These are phyloP conservation scores for Meloe dianella DNA, from an alignment of 2,888 invertebrate genomes.

Conservation along the genomic window DNA sequence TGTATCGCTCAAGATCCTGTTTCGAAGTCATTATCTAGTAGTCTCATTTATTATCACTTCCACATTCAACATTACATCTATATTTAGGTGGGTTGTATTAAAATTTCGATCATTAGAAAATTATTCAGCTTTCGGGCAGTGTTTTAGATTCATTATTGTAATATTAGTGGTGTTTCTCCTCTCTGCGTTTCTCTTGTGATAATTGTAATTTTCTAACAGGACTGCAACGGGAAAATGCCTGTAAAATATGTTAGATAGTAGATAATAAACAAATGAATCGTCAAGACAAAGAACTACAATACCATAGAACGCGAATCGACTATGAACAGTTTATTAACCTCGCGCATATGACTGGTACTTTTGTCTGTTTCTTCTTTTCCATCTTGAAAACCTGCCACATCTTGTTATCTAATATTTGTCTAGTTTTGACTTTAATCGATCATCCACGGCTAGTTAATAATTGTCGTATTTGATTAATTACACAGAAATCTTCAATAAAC, in stretches of 20 bases:
- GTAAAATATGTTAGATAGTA: slow-evolving; percentile 17
- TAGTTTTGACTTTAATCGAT: not conserved
- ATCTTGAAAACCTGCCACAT: not conserved
- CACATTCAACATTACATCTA: not conserved
- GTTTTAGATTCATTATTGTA: no score
- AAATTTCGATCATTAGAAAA: not conserved
- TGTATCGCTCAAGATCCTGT: not conserved
- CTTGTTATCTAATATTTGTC: not conserved
- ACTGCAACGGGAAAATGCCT: not conserved
- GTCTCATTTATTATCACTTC: not conserved
- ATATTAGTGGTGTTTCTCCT: not conserved
- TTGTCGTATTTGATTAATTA: not conserved
- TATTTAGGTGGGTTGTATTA: not conserved
- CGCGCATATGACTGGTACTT: slow-evolving; percentile 26
- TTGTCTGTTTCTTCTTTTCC: slow-evolving; percentile 3
- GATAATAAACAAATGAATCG: slow-evolving; percentile 31
- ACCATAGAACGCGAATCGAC: slow-evolving; percentile 29
- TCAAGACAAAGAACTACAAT: slow-evolving; percentile 32
- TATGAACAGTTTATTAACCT: slow-evolving; percentile 36
- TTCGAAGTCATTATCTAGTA: not conserved
- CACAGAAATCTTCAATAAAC: not conserved
- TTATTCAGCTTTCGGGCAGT: not conserved
- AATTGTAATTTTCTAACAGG: not conserved
- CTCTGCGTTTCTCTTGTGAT: not conserved
- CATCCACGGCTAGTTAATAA: not conserved